Evolutionary conservation across 1,140 invertebrate genomes (phyloP), one percentile per base, ranked within the genome.

Genomic region (Cherax destructor): DNA sequence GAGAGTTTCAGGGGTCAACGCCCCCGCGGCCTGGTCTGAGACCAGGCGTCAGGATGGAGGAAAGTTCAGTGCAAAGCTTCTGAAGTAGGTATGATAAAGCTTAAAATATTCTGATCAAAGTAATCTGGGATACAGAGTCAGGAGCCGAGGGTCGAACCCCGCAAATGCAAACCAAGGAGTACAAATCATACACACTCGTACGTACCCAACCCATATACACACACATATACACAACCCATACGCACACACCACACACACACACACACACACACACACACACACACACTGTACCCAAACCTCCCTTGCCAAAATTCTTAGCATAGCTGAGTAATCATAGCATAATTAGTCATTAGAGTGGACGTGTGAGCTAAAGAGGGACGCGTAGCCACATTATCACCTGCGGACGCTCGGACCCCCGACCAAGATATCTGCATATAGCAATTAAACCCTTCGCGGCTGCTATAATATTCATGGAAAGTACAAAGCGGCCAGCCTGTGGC

Each of bases 401-500:
- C 88, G 88, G 88, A 91, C 88, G 85, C 81, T 85, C 72, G 52
- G 30, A 56, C 59, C 47, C 52, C 52, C 61, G 47, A 59, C 88
- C 76, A 91, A 91, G 88, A 91, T 91, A 92, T 92, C 85, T 92
- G 80, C 91, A 92, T 92, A 92, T 85, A 88, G 78, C 91, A 92
- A 92, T 92, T 92, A 92, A 92, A 88, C 85, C 91, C 85, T 88
- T 92, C 86, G 81, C 86, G 80, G 85, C 91, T 92, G 86, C 81
- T 92, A 83, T 92, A 88, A 92, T 92, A 92, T 92, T 92, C 91
- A 92, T 92, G 86, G 91, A 88, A 88, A 92, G 91, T 92, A 92
- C 91, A 92, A 92, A 92, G 91, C 91, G 91, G 59, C 72, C 91
- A 49, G 74, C 85, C 85, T 69, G 85, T 88, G 85, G 86, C 79